Evolutionary conservation across 1,140 invertebrate genomes (phyloP), one percentile per base, ranked within the genome.

Genomic region (Drosophila prosaltans): DNA sequence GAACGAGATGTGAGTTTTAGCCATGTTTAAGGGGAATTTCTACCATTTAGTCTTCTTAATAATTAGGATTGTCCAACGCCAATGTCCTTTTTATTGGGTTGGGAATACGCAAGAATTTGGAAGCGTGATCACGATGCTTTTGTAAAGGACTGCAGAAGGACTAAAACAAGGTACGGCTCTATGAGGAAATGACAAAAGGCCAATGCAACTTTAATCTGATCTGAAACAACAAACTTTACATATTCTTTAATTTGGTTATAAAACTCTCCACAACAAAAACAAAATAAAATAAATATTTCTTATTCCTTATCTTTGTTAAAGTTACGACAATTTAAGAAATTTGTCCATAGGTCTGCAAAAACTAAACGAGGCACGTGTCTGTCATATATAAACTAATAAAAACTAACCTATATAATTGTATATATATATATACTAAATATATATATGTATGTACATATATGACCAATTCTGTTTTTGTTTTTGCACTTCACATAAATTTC

Each of bases 401-500:
- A 48, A 36, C 6, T 24, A 48, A 48, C 8, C 21, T 51, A 24
- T 48, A 48, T 10, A 9, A 8, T 26, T 36, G 6, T 36, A 36
- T 36, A 5, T 36, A 36, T 36, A 36, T 36, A 30, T 30, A 30
- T 30, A 2, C 28, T 3, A 3, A 30, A 36, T 36, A 36, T 4
- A 30, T 4, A 36, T 7, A 36, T 36, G 6, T 36, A 36, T 36
- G 32, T 36, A 36, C 6, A 7, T 6, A 36, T 36, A 36, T 36
- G 24, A 26, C 3, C 24, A 51, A 9, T 26, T 21, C 8, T 51
- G 24, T 51, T 51, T 51, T 26, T 51, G 45, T 24, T 26, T 26
- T 51, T 26, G 45, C 45, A 51, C 66, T 40, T 28, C 11, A 21
- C 21, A 64, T 32, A 32, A 65, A 59, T 24, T 72, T 7, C 24